Evolutionary conservation across 2,888 invertebrate genomes (phyloP).

Genomic region (Oscheius sp.): DNA sequence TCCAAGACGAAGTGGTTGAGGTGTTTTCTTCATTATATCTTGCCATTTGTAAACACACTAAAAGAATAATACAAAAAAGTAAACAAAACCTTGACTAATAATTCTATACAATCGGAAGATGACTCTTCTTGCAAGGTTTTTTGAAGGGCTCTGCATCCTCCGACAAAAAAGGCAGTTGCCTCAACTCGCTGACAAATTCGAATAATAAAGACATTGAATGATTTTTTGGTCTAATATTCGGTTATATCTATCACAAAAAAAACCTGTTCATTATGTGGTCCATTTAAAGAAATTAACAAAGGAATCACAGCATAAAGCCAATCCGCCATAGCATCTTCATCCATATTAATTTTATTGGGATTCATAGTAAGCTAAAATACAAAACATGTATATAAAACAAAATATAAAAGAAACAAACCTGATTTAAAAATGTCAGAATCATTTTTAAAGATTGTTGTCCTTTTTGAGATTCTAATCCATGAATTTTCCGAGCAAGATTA

Average conservation of each 20-base stretch:
- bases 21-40: conserved; percentile 13
- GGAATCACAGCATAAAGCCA: conserved; percentile 26
- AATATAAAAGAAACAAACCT: neutral
- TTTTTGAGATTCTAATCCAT: neutral
- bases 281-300: neutral
- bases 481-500: conserved; percentile 7
- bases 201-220: conserved; percentile 15
- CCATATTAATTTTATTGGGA: neutral
- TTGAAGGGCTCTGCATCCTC: neutral
- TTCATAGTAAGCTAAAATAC: neutral
- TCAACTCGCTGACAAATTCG: conserved; percentile 21
- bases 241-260: neutral
- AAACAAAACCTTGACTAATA: conserved; percentile 21
- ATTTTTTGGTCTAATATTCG: neutral
- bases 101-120: neutral
- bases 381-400: neutral
- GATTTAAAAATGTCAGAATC: conserved; percentile 16
- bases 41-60: conserved; percentile 33
- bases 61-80: neutral
- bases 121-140: conserved; percentile 7
- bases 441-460: neutral
- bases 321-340: conserved; percentile 29
- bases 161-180: conserved; percentile 19
- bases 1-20: conserved; percentile 17
- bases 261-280: neutral